Evolutionary conservation across 2,888 invertebrate species (phyloP), one percentile per base, ranked within the genome.

Genomic region (Tenthredo scrophulariae): DNA sequence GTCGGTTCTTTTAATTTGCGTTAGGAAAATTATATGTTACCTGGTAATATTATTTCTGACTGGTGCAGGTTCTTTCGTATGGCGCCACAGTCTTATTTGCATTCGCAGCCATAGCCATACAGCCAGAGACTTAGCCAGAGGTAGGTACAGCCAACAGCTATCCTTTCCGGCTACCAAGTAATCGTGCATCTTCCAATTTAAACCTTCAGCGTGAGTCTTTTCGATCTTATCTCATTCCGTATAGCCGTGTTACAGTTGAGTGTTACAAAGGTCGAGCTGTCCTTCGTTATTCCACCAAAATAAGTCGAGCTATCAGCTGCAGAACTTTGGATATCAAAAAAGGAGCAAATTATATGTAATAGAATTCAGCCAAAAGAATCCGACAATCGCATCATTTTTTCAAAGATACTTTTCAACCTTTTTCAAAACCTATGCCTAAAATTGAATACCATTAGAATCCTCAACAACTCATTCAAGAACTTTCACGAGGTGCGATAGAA

Each of bases 171-270:
- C 87, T 88, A 87, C 88, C 87, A 82, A 84, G 87, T 88, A 89
- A 90, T 89, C 90, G 88, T 85, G 87, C 87, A 90, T 90, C 90
- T 89, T 89, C 88, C 90, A 89, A 90, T 90, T 90, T 88, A 88
- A 88, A 87, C 86, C 77, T 77, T 77, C 77, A 77, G 33, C 77
- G 33, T 84, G 80, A 85, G 80, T 84, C 75, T 83, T 79, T 80
- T 86, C 85, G 80, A 83, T 87, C 85, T 80, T 84, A 87, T 85
- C 87, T 77, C 29, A 77, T 33, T 33, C 33, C 50, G 77, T 77
- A 77, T 50, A 77, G 50, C 54, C 77, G 77, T 50, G 50, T 77
- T 77, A 77, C 77, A 77, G 77, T 77, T 77, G 77, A 77, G 50
- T 54, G 77, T 77, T 77, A 77, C 77, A 77, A 33, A 77, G 77